Conservation (phyloP, 2,113 vertebrate species). For the Vulpes ferrilata region DNA sequence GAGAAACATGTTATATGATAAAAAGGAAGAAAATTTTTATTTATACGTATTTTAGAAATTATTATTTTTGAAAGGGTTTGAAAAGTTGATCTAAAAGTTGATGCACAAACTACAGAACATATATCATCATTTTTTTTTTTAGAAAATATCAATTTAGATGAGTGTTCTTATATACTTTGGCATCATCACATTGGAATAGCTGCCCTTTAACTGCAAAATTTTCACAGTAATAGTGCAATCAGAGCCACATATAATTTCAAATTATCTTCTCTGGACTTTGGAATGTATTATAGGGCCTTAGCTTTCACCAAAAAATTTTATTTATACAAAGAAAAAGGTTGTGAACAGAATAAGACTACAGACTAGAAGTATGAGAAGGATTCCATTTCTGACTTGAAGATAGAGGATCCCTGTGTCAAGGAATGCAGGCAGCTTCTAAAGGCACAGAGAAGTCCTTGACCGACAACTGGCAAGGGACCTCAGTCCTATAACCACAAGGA, state of each 20-base stretch:
- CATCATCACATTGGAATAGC: neutral
- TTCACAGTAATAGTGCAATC: neutral
- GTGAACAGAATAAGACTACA: neutral
- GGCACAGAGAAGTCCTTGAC: neutral
- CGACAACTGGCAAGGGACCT: neutral
- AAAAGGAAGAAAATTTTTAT: neutral
- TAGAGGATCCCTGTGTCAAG: neutral
- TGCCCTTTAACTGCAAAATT: neutral
- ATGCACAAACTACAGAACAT: neutral
- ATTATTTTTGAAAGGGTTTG: slow-evolving; percentile 47
- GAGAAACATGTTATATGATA: slow-evolving; percentile 15
- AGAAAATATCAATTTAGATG: neutral
- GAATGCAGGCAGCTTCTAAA: neutral
- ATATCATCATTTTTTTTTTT: neutral
- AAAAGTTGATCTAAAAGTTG: neutral
- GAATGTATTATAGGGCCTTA: neutral
- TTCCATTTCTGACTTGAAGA: neutral
- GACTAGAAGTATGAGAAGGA: neutral
- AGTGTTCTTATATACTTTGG: neutral
- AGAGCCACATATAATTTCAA: neutral
- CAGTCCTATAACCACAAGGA: too few species aligned
- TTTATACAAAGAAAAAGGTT: neutral
- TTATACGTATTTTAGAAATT: too few species aligned
- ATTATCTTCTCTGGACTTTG: slow-evolving; percentile 2
- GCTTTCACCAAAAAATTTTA: neutral